A percentile compares a stretch with the other conserved stretches of the same genome.
Evolutionary conservation across 1,140 invertebrate species (phyloP).

Genomic region (Harpegnathos saltator): DNA sequence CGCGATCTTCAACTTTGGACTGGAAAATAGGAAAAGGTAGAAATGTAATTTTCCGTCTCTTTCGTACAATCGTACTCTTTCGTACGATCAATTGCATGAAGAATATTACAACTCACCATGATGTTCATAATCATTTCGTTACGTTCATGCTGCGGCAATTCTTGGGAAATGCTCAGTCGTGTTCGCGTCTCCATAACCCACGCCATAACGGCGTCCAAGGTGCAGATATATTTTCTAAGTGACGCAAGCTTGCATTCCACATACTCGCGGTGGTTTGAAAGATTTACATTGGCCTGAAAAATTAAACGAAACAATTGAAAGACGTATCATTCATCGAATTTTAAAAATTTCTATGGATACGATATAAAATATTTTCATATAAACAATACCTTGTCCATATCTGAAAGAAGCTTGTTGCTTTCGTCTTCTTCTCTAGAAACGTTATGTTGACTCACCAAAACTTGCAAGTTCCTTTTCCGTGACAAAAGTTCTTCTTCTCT

Average conservation of each 20-base stretch:
- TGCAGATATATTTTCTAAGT: conserved; percentile 87
- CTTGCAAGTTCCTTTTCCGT: conserved; percentile 87
- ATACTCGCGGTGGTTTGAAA: conserved; percentile 87
- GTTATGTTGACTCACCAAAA: conserved; percentile 84
- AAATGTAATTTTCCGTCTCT: background rate
- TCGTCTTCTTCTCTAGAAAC: conserved; percentile 82
- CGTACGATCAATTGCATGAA: background rate
- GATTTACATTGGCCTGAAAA: conserved; percentile 83
- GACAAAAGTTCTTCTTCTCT: conserved; percentile 89
- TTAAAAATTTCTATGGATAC: conserved; percentile 2
- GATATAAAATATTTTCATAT: conserved; percentile 31
- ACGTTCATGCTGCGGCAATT: conserved; percentile 85
- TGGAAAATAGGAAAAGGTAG: conserved; percentile 73
- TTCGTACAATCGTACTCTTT: too few relatives aligned
- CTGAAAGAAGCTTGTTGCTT: conserved; percentile 82
- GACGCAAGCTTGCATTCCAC: conserved; percentile 87
- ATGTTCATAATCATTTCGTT: conserved; percentile 87
- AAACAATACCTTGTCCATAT: conserved; percentile 86
- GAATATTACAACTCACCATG: conserved; percentile 84
- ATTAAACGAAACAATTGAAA: conserved; percentile 39
- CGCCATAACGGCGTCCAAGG: conserved; percentile 86
- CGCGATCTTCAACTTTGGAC: conserved; percentile 86
- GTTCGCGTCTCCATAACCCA: conserved; percentile 87
- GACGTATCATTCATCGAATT: background rate
- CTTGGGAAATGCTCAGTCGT: conserved; percentile 85